phyloP scores from a whole-genome alignment of 1,140 invertebrate species.

The Lysiphlebus fabarum region DNA sequence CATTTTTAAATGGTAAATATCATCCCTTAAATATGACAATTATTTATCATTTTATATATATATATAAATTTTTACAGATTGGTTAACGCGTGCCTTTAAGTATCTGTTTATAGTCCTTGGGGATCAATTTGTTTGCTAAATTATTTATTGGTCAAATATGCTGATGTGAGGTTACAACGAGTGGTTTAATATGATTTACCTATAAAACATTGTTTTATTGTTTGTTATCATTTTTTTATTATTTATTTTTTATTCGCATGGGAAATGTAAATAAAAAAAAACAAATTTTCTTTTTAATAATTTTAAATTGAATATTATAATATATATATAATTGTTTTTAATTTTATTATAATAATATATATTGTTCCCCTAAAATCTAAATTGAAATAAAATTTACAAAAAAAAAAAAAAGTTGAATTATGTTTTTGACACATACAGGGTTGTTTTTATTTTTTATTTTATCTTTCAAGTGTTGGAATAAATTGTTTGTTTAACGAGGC shows the following conservation, averaged over 20 bases:
- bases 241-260: too few relatives aligned
- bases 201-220: conserved; percentile 43
- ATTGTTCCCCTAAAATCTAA: background rate
- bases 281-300: too few relatives aligned
- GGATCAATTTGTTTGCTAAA: conserved; percentile 56
- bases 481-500: conserved; percentile 35
- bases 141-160: conserved; percentile 56
- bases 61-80: conserved; percentile 23
- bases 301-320: too few relatives aligned
- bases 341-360: too few relatives aligned
- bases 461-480: background rate
- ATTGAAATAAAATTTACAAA: conserved; percentile 20
- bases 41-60: conserved; percentile 11
- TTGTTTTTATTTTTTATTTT: background rate
- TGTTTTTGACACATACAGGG: conserved; percentile 33
- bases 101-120: conserved; percentile 54
- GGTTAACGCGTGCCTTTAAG: conserved; percentile 49
- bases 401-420: conserved; percentile 38
- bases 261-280: too few relatives aligned
- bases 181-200: conserved; percentile 43
- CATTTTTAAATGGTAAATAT: conserved; percentile 5
- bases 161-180: conserved; percentile 42
- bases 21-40: background rate
- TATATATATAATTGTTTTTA: too few relatives aligned
- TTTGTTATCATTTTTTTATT: conserved; percentile 23